Evolutionary conservation across 2,113 vertebrate genomes (phyloP).

Genomic region (Rhinichthys klamathensis): DNA sequence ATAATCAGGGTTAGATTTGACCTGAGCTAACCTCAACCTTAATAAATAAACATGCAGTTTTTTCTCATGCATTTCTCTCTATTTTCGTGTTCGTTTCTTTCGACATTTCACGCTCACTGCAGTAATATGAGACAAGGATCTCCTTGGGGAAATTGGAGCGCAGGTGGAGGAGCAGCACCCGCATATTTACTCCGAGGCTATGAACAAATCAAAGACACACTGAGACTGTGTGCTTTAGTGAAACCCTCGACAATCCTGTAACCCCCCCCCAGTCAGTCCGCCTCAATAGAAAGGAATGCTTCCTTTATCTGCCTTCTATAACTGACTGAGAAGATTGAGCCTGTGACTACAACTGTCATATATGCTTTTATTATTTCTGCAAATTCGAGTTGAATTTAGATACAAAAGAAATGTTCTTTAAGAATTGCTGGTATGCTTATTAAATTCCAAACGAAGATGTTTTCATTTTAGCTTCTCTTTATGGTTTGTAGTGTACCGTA

Average conservation of each 20-base stretch:
- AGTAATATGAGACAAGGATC: conserved; percentile 4
- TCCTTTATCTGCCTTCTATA: background rate
- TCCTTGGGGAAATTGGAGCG: conserved; percentile 53
- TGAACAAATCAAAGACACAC: conserved; percentile 46
- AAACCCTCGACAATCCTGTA: conserved; percentile 43
- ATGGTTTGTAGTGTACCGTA: background rate
- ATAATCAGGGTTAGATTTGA: background rate
- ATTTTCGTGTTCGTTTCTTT: background rate
- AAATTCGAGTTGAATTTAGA: background rate
- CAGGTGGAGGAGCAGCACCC: conserved; percentile 51
- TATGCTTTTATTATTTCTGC: background rate
- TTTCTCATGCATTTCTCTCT: background rate
- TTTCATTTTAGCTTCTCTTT: background rate
- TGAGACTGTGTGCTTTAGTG: conserved; percentile 16
- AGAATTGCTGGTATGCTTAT: background rate
- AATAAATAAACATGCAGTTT: background rate
- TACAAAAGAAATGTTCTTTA: background rate
- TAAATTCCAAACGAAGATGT: background rate
- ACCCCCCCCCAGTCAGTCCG: conserved; percentile 28
- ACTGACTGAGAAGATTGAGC: background rate
- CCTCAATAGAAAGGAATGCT: conserved; percentile 54
- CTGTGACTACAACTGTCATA: background rate
- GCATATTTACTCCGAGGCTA: conserved; percentile 51
- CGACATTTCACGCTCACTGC: background rate
- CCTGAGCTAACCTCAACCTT: background rate